phyloP scores from a whole-genome alignment of 2,797 vertebrate species.

The Silurus aristotelis region DNA sequence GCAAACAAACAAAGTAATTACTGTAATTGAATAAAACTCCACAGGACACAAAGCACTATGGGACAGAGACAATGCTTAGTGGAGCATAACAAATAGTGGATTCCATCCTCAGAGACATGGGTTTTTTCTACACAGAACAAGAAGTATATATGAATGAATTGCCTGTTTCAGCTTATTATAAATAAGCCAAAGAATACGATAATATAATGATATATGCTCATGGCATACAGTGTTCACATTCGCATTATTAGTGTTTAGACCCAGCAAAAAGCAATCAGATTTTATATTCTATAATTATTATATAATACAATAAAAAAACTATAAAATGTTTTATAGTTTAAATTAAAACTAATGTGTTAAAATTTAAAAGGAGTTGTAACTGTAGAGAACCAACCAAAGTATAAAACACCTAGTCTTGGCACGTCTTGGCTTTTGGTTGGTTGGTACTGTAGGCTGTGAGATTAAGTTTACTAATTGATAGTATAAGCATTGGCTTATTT shows the following conservation, averaged over 20 bases:
- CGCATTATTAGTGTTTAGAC: neutral
- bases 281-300: neutral
- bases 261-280: neutral
- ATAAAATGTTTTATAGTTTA: neutral
- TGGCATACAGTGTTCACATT: neutral
- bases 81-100: neutral
- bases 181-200: neutral
- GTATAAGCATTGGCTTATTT: neutral
- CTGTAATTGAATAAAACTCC: neutral
- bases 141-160: neutral
- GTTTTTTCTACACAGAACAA: neutral
- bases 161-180: no score
- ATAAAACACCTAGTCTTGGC: neutral
- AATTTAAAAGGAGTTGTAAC: neutral
- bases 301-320: no score
- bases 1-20: slow-evolving; percentile 13
- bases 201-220: neutral
- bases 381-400: no score
- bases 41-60: neutral
- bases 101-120: neutral
- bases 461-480: neutral
- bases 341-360: neutral
- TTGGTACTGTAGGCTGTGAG: neutral
- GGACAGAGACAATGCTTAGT: neutral
- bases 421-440: neutral